Evolutionary conservation across 2,113 vertebrate species (phyloP), one percentile per base, ranked within the genome.

Genomic region (Eptesicus fuscus): DNA sequence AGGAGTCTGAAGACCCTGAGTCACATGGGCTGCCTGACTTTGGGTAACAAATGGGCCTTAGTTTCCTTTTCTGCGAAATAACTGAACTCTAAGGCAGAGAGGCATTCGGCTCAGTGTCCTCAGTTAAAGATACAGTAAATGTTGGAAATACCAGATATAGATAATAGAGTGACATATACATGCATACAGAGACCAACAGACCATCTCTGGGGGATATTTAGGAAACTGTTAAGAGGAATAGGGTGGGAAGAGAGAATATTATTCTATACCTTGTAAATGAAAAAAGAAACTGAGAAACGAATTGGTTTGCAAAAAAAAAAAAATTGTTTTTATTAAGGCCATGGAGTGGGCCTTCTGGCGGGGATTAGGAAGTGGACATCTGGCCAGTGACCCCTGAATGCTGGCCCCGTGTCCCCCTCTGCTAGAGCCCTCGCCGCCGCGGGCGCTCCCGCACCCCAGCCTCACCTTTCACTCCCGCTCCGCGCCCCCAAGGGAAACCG

Each of bases 321-420:
- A 32, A 4, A 0, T 4, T 4, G 10, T 2, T 37, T 44, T 78
- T 85, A 11, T 10, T 40, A 87, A 63, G 7, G n/a, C 13, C 63
- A 67, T 17, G 35, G 20, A n/a, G 12, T 78, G 12, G 37, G 32
- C 7, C 49, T 79, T 70, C 71, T 37, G 12, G 37, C 6, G 0
- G 12, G 40, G 13, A 37, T 4, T 30, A 18, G 20, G 23, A 17
- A 28, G 42, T 13, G 35, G 23, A 25, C 18, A 0, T 40, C 23
- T 73, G 28, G 7, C 14, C 13, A 1, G 40, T 2, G 3, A 8
- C 16, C 40, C 12, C 25, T 3, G 22, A 47, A 14, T 35, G 42
- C 49, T 3, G 16, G n/a, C 9, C 30, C 2, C 1, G 10, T 17
- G 0, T 28, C n/a, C 5, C 7, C 1, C 20, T 18, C 7, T 10